phyloP scores from a whole-genome alignment of 2,113 vertebrate genomes.

The Alaudala cheleensis region DNA sequence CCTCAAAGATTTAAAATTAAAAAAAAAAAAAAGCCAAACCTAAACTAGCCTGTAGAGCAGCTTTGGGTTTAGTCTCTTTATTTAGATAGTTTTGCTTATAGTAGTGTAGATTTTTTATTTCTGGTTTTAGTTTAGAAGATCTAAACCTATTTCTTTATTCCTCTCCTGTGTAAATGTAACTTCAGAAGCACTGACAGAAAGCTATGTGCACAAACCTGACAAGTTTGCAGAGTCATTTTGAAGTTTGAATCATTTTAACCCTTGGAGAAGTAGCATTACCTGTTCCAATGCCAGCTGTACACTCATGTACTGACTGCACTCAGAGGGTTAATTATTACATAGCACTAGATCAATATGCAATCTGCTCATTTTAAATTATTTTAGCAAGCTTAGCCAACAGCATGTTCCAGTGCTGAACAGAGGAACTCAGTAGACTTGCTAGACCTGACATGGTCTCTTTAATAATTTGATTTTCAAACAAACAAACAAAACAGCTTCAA shows the following conservation, averaged over 20 bases:
- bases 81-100: slow-evolving; percentile 1
- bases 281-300: background rate
- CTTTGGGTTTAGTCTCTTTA: background rate
- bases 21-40: background rate
- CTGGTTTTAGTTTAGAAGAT: slow-evolving; percentile 3
- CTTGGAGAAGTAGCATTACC: background rate
- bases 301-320: background rate
- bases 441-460: background rate
- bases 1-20: slow-evolving; percentile 16
- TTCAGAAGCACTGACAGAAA: slow-evolving; percentile 32
- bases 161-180: background rate
- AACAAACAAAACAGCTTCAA: background rate
- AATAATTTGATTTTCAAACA: background rate
- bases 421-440: background rate
- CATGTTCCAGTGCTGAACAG: background rate
- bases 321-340: background rate
- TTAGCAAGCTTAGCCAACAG: background rate
- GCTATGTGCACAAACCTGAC: background rate
- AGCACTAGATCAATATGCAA: background rate
- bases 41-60: background rate
- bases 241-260: background rate
- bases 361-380: background rate
- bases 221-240: background rate
- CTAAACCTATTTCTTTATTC: background rate
- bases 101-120: background rate